Evolutionary conservation across 1,140 invertebrate genomes (phyloP).

Genomic region (Lordiphosa collinella): DNA sequence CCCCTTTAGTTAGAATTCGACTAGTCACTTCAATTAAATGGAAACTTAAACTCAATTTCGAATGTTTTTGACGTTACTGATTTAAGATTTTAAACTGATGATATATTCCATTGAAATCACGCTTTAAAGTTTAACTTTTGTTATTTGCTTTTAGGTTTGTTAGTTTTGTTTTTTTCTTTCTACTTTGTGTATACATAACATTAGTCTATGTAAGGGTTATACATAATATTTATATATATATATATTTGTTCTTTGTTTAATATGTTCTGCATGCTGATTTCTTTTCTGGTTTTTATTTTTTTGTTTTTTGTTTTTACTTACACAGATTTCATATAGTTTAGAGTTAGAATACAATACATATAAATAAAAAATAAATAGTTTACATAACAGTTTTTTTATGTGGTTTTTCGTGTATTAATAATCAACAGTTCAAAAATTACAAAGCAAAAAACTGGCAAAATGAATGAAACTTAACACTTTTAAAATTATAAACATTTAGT

Average conservation of each 20-base stretch:
- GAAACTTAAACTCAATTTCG: constrained; percentile 28
- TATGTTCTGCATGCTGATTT: constrained; percentile 47
- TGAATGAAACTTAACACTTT: constrained; percentile 51
- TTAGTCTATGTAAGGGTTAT: constrained; percentile 70
- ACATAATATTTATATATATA: constrained; percentile 68
- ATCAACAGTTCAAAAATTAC: constrained; percentile 1
- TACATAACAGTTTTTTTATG: constrained; percentile 67
- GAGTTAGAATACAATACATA: constrained; percentile 23
- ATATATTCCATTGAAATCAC: constrained; percentile 78
- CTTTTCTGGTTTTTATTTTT: constrained; percentile 28
- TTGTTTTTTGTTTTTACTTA: constrained; percentile 48
- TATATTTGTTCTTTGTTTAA: constrained; percentile 35
- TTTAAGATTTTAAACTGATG: constrained; percentile 65
- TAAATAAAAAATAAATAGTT: constrained; percentile 73
- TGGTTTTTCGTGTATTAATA: constrained; percentile 12
- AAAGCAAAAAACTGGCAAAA: constrained; percentile 18
- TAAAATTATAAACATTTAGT: constrained; percentile 47
- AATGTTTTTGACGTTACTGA: constrained; percentile 40
- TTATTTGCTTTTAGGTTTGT: constrained; percentile 70
- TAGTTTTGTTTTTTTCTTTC: constrained; percentile 26
- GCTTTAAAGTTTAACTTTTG: constrained; percentile 76
- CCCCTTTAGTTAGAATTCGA: too few species aligned
- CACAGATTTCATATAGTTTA: constrained; percentile 25
- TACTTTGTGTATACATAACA: constrained; percentile 66
- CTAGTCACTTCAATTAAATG: too few species aligned